Base-by-base conservation (phyloP, 2,797 vertebrate genomes). In the Myotis myotis region DNA sequence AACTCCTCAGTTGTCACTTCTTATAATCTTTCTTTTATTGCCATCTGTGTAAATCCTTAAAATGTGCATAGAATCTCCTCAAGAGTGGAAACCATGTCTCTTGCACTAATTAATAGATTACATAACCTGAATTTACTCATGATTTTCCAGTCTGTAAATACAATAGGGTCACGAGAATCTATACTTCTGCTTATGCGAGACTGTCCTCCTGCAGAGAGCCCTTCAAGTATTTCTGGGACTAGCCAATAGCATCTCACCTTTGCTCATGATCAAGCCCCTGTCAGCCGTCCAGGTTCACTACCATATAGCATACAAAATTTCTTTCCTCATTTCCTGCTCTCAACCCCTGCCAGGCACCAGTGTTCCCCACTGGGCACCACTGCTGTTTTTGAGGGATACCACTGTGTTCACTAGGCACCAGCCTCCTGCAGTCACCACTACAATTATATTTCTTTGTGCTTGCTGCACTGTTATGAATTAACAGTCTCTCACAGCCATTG, bases 391-490 rank as follows among this genome's bases (percentile, higher is more conserved):
- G 16, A 57, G 87, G 82, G 64, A 81, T 96, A 92, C 78, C 94
- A 92, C 72, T 10, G 5, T 94, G 87, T 95, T 95, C 89, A 76
- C 80, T 74, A 87, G 76, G 76, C 84, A 91, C 89, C 85, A 85
- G 68, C 30, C 87, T 92, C 96, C 95, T 89, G 93, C 87, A 85
- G 94, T 84, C 28, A 91, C 41, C 74, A 71, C 93, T 87, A 89
- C 89, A 91, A 93, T 87, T 94, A 78, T 85, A 91, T 91, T 74
- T 87, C 83, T 89, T 72, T 93, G 79, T 92, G 89, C 93, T 94
- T 47, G 71, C 93, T 93, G 82, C 91, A 96, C 91, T 82, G 95
- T 87, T 94, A 93, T 87, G 93, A 95, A 89, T 84, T 87, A 96
- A 93, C 88, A 85, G 76, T 92, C 68, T 95, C 83, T 84, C 83